Evolutionary conservation across 2,113 vertebrate species (phyloP).

Genomic region (Cacatua alba): DNA sequence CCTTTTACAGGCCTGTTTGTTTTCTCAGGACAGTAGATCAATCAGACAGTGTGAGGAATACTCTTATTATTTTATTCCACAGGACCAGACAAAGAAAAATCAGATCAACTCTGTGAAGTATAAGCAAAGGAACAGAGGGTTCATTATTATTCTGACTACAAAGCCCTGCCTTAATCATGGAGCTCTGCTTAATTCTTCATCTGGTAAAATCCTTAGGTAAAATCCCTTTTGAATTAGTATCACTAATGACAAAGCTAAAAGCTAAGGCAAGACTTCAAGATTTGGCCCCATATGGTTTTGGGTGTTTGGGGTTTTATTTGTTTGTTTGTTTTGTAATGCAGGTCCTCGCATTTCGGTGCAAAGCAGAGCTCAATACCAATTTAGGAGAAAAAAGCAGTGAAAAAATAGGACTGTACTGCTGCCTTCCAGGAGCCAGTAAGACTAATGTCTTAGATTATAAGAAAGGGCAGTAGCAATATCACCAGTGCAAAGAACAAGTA

Average conservation of each 20-base stretch:
- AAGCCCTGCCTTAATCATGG: background rate
- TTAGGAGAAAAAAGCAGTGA: slow-evolving; percentile 30
- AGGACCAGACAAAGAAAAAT: background rate
- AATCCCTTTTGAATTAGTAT: background rate
- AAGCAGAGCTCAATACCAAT: slow-evolving; percentile 34
- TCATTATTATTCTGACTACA: background rate
- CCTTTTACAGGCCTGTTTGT: background rate
- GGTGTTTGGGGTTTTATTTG: background rate
- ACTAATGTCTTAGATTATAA: slow-evolving; percentile 79
- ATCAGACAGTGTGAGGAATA: background rate
- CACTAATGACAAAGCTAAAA: background rate
- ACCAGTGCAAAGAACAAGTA: slow-evolving; percentile 68
- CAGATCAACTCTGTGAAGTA: background rate
- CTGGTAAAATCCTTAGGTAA: background rate
- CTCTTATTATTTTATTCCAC: background rate
- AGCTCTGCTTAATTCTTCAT: background rate
- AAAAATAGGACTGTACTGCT: slow-evolving; percentile 35
- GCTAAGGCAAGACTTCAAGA: background rate
- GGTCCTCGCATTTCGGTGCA: slow-evolving; percentile 10
- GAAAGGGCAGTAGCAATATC: slow-evolving; percentile 77
- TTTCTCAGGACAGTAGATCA: background rate
- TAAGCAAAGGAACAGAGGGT: background rate
- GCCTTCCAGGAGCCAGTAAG: slow-evolving; percentile 65
- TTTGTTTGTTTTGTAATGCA: background rate
- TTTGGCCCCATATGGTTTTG: background rate